Conservation (phyloP, 2,113 vertebrate genomes). For the Malurus elegans region DNA sequence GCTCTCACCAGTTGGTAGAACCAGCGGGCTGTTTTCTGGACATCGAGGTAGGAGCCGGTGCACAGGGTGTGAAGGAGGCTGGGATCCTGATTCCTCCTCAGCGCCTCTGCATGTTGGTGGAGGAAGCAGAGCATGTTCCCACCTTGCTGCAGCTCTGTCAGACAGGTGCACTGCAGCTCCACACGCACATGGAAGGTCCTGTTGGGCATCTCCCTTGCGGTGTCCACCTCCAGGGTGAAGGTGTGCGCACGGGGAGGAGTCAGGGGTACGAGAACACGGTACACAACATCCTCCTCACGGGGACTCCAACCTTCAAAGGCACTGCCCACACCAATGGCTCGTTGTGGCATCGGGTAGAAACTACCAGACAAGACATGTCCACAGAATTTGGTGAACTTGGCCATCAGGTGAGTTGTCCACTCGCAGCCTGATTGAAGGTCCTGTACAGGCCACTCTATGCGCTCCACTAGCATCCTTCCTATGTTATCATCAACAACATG, state of each 20-base stretch:
- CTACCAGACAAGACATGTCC: too few relatives aligned
- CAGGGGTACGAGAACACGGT: neutral
- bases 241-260: neutral
- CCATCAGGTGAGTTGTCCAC: neutral
- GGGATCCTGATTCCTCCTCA: neutral
- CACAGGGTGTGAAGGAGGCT: neutral
- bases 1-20: neutral
- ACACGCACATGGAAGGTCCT: neutral
- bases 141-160: neutral
- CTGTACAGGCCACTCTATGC: neutral
- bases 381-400: neutral
- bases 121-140: neutral
- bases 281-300: too few relatives aligned
- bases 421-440: neutral
- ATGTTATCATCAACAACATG: too few relatives aligned
- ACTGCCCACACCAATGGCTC: neutral
- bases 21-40: neutral
- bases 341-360: neutral
- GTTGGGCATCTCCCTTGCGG: accelerated
- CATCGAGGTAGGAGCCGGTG: neutral
- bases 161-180: neutral
- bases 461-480: neutral
- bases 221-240: neutral
- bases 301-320: neutral
- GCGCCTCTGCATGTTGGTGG: neutral